phyloP scores from a whole-genome alignment of 2,797 vertebrate genomes.

The Agapornis canus region DNA sequence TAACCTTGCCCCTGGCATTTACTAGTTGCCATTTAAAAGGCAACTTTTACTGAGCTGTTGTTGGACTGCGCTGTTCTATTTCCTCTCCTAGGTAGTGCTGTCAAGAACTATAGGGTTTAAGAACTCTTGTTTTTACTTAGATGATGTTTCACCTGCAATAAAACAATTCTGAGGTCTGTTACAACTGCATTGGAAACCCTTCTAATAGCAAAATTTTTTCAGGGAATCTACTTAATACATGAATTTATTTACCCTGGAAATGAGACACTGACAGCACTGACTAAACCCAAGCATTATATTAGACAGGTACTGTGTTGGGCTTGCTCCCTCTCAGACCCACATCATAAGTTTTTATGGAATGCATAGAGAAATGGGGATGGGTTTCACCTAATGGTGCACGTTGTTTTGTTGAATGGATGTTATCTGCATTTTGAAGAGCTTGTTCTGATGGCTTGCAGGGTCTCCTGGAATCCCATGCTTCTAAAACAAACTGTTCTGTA shows the following conservation, averaged over 20 bases:
- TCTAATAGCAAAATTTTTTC: background rate
- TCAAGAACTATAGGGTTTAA: background rate
- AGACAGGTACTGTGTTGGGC: background rate
- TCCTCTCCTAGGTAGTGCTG: background rate
- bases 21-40: constrained; percentile 25
- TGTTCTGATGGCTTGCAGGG: background rate
- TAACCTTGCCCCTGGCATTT: constrained; percentile 12
- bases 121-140: background rate
- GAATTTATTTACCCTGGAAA: background rate
- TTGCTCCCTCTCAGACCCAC: background rate
- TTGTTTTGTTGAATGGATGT: background rate
- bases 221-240: background rate
- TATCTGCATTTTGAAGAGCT: background rate
- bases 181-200: background rate
- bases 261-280: background rate
- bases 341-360: background rate
- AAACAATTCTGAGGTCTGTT: background rate
- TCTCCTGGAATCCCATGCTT: background rate
- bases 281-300: background rate
- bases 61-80: background rate
- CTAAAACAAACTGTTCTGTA: background rate
- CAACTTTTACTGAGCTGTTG: background rate
- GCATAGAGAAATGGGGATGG: background rate
- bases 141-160: background rate
- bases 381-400: background rate